Evolutionary conservation across 1,140 invertebrate genomes (phyloP).

Genomic region (Phymorhynchus buccinoides): DNA sequence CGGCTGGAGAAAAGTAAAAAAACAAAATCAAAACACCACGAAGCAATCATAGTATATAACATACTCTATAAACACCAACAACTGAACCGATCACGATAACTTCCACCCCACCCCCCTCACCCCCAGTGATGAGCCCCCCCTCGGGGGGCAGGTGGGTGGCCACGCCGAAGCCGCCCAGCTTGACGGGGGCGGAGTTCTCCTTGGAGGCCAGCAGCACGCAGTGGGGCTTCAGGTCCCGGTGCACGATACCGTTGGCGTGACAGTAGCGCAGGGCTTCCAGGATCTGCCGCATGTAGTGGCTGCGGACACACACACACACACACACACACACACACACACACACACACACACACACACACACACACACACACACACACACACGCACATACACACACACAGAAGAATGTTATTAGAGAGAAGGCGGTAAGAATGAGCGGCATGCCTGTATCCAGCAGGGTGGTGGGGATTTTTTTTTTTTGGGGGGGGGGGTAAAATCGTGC

Average conservation of each 20-base stretch:
- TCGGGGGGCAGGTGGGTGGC: slow-evolving; percentile 83
- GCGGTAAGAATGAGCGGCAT: no score
- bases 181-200: slow-evolving; percentile 98
- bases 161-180: slow-evolving; percentile 97
- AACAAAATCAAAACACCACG: no score
- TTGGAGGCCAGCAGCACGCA: slow-evolving; percentile 93
- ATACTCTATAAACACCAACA: no score
- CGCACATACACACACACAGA: no score
- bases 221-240: slow-evolving; percentile 95
- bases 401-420: no score
- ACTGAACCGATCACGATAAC: no score
- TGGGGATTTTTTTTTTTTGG: no score
- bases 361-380: not conserved
- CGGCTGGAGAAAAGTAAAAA: no score
- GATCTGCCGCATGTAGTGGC: slow-evolving; percentile 98
- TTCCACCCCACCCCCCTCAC: no score
- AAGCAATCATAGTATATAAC: no score
- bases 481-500: no score
- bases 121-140: slow-evolving; percentile 64
- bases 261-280: slow-evolving; percentile 95
- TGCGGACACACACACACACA: slow-evolving; percentile 68
- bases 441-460: no score
- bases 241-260: slow-evolving; percentile 97
- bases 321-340: slow-evolving; percentile 5
- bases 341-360: slow-evolving; percentile 13